A percentile compares a stretch with the other conserved stretches of the same genome.
Conservation (phyloP, 2,888 invertebrate species). For the Ametastegia equiseti region DNA sequence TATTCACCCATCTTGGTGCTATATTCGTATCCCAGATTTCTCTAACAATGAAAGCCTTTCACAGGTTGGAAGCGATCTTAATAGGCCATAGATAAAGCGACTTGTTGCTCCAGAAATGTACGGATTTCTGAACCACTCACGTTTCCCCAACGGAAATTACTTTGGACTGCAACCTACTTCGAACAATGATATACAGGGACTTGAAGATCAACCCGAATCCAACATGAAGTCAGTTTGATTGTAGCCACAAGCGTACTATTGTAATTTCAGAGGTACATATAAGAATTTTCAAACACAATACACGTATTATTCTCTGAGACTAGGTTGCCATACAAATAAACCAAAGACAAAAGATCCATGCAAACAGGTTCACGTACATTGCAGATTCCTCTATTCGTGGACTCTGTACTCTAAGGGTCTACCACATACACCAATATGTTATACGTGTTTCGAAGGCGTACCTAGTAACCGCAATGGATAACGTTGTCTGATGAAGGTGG, state of each 20-base stretch:
- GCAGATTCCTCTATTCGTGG: neutral
- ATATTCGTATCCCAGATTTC: neutral
- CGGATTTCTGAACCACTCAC: neutral
- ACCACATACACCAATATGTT: too few relatives aligned
- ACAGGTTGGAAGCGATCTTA: neutral
- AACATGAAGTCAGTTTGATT: neutral
- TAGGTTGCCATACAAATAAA: neutral
- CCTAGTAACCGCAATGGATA: conserved; percentile 39
- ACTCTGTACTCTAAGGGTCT: neutral
- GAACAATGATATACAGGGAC: neutral
- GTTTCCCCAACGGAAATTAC: conserved; percentile 9
- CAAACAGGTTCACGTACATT: neutral
- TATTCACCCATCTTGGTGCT: conserved; percentile 2
- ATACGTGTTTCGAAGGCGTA: neutral
- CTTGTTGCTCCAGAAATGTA: conserved; percentile 40
- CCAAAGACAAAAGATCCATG: neutral
- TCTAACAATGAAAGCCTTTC: conserved; percentile 20
- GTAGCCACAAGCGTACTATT: too few relatives aligned
- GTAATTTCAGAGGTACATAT: neutral
- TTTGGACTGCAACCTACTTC: neutral
- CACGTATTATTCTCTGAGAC: neutral
- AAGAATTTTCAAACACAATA: neutral
- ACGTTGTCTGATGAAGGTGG: conserved; percentile 39
- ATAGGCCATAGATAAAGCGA: conserved; percentile 19
- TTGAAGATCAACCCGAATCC: neutral